Percentiles rank a stretch among this genome's conserved stretches.
These are phyloP conservation scores for Phymastichus coffea DNA, from an alignment of 1,140 invertebrate genomes.

Conservation along the genomic window DNA sequence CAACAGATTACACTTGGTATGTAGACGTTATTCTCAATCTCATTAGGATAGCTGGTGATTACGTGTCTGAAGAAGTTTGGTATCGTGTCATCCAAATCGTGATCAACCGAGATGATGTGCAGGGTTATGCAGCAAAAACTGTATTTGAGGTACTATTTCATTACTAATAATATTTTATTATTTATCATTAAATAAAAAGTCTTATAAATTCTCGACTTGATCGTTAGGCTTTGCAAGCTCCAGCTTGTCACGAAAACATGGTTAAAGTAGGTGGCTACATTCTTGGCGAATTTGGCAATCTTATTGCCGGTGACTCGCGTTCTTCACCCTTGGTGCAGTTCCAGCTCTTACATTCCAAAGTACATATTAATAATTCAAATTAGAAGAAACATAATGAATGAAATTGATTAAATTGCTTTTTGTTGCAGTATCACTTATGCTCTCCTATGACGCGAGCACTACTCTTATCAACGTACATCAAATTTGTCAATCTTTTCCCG, in stretches of 20 bases:
- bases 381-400: conserved; percentile 9
- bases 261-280: conserved; percentile 99
- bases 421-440: conserved; percentile 88
- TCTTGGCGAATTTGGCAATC: conserved; percentile 98
- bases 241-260: conserved; percentile 99
- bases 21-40: conserved; percentile 99
- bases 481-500: conserved; percentile 98
- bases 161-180: neutral
- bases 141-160: conserved; percentile 80
- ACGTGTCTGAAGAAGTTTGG: conserved; percentile 98
- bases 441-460: conserved; percentile 94
- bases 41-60: conserved; percentile 99
- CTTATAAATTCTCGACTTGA: too few species aligned
- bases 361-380: conserved; percentile 45
- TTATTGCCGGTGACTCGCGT: conserved; percentile 97
- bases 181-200: neutral
- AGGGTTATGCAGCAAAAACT: conserved; percentile 99
- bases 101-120: conserved; percentile 98
- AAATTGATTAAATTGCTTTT: conserved; percentile 22
- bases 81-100: conserved; percentile 99
- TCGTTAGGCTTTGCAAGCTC: conserved; percentile 93
- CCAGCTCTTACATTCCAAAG: conserved; percentile 94
- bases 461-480: conserved; percentile 97
- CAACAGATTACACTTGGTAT: conserved; percentile 98
- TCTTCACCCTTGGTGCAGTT: conserved; percentile 96